Percentiles rank a stretch among this genome's conserved stretches.
Evolutionary conservation across 64 coral and sea anemone genomes (phyloP).

Genomic region (Montipora sp.): DNA sequence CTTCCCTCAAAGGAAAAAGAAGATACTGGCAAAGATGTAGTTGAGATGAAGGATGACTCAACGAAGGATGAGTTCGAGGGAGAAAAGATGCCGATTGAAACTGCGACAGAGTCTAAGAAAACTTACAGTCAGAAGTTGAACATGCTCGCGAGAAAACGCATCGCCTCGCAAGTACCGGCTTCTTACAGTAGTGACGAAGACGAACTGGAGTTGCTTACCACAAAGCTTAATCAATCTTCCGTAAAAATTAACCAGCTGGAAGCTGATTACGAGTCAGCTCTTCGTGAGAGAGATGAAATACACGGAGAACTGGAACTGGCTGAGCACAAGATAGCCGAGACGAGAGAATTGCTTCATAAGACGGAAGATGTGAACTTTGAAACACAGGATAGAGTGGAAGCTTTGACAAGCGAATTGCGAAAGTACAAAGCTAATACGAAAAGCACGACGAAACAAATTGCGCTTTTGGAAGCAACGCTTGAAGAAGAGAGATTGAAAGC

Average conservation of each 20-base stretch:
- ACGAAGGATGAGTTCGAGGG: conserved; percentile 22
- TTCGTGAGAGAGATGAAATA: conserved; percentile 76
- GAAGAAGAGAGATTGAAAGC: conserved; percentile 79
- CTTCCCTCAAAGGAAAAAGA: conserved; percentile 46
- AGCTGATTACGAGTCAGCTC: conserved; percentile 59
- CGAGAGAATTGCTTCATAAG: conserved; percentile 63
- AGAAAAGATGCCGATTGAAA: conserved; percentile 17
- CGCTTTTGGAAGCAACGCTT: conserved; percentile 67
- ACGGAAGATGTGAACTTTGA: conserved; percentile 82
- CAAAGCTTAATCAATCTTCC: conserved; percentile 68
- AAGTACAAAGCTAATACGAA: conserved; percentile 65
- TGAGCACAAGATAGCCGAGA: conserved; percentile 72
- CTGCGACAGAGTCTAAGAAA: conserved; percentile 18
- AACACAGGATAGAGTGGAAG: conserved; percentile 52
- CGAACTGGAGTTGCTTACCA: conserved; percentile 60
- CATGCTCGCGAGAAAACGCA: conserved; percentile 63
- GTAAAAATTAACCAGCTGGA: conserved; percentile 78
- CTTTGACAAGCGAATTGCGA: conserved; percentile 50
- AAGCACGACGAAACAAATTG: conserved; percentile 63
- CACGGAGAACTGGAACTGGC: conserved; percentile 74
- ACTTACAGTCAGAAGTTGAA: conserved; percentile 66
- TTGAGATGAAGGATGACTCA: conserved; percentile 41
- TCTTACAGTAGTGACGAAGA: conserved; percentile 57
- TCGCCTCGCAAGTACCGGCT: conserved; percentile 60
- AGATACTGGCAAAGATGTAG: conserved; percentile 9